Percentiles rank a stretch among this genome's conserved stretches.
phyloP scores from a whole-genome alignment of 2,888 invertebrate genomes.

The Eupithecia exiguata region DNA sequence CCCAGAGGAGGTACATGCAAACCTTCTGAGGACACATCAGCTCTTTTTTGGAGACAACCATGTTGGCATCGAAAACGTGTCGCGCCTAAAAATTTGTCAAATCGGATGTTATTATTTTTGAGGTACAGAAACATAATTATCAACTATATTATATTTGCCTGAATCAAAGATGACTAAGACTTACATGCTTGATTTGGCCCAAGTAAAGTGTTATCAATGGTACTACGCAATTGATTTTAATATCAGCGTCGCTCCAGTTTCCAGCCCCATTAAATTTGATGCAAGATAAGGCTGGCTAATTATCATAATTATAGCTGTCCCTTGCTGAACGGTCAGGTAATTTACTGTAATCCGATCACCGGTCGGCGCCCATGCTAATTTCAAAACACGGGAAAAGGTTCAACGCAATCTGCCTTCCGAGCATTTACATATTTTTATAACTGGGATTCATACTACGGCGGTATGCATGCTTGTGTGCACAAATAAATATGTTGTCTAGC shows the following conservation, averaged over 20 bases:
- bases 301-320: constrained; percentile 45
- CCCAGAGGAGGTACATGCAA: not conserved
- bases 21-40: not conserved
- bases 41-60: not conserved
- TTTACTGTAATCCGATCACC: constrained; percentile 48
- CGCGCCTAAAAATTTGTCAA: not conserved
- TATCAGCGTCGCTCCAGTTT: constrained; percentile 36
- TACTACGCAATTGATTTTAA: constrained; percentile 32
- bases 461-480: constrained; percentile 33
- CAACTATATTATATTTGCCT: not conserved
- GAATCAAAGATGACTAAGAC: not conserved
- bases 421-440: constrained; percentile 28
- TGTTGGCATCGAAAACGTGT: not conserved
- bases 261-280: constrained; percentile 41
- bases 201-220: constrained; percentile 2
- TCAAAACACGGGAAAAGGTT: constrained; percentile 32
- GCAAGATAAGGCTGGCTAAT: constrained; percentile 41
- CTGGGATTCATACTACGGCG: constrained; percentile 12
- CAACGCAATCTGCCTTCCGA: constrained; percentile 14
- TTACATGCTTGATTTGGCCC: not conserved
- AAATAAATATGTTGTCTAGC: constrained; percentile 39
- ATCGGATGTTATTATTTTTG: not conserved
- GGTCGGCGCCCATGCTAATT: constrained; percentile 42
- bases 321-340: constrained; percentile 43
- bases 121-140: not conserved